phyloP scores from a whole-genome alignment of 2,888 invertebrate genomes.

The Callyntrura sp. region DNA sequence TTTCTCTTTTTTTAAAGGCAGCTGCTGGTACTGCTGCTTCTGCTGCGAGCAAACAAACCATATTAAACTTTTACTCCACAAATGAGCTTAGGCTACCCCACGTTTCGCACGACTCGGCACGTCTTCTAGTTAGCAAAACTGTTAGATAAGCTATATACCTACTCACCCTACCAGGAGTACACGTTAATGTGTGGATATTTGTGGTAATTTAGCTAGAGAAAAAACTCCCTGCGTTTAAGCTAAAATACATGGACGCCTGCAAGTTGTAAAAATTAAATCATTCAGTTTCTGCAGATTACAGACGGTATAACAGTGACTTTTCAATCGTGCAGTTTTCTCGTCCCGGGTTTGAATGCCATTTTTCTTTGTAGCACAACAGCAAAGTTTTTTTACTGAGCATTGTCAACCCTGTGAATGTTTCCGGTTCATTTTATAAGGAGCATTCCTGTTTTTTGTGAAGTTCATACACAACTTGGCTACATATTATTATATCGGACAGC shows the following conservation, averaged over 20 bases:
- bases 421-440: background rate
- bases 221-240: slow-evolving; percentile 20
- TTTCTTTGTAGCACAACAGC: too few species aligned
- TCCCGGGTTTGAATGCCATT: too few species aligned
- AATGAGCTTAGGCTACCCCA: slow-evolving; percentile 49
- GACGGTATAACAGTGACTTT: slow-evolving; percentile 6
- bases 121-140: slow-evolving; percentile 52
- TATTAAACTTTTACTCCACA: slow-evolving; percentile 47
- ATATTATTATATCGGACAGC: background rate
- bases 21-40: background rate
- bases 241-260: slow-evolving; percentile 15
- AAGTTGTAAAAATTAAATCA: slow-evolving; percentile 28
- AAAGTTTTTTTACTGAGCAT: background rate
- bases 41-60: slow-evolving; percentile 26
- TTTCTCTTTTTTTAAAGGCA: slow-evolving; percentile 47
- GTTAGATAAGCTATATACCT: background rate
- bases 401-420: background rate
- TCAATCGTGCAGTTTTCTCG: background rate
- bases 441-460: background rate
- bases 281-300: slow-evolving; percentile 7
- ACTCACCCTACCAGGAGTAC: background rate
- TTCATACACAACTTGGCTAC: background rate
- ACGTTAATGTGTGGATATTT: background rate
- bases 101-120: slow-evolving; percentile 58
- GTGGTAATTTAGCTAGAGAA: slow-evolving; percentile 22